phyloP scores from a whole-genome alignment of 2,888 invertebrate genomes.

The Himalopsyche japonica region DNA sequence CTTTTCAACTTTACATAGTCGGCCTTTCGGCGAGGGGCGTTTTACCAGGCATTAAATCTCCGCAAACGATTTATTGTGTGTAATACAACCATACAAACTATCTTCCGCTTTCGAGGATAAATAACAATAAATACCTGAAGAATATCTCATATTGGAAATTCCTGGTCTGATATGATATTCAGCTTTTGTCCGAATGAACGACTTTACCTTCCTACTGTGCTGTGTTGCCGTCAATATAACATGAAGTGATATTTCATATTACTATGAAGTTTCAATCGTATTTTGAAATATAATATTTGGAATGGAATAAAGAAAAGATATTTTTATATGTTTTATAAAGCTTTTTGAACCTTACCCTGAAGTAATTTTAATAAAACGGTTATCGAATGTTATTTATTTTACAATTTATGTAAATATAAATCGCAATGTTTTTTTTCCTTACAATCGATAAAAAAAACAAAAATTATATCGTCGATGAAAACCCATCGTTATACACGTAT shows the following conservation, averaged over 20 bases:
- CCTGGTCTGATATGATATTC: conserved; percentile 26
- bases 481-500: too few species aligned
- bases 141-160: conserved; percentile 23
- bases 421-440: too few species aligned
- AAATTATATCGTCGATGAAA: too few species aligned
- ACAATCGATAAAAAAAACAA: too few species aligned
- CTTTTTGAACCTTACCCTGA: too few species aligned
- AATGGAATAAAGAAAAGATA: too few species aligned
- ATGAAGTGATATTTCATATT: conserved; percentile 3
- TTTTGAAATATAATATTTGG: background rate
- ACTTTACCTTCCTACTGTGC: conserved; percentile 3
- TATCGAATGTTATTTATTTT: too few species aligned
- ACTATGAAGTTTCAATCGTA: background rate
- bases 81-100: conserved; percentile 19
- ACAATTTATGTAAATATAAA: too few species aligned
- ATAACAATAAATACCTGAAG: background rate
- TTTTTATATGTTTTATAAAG: too few species aligned
- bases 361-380: too few species aligned
- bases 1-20: background rate
- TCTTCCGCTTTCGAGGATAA: background rate
- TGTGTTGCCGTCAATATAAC: conserved; percentile 21
- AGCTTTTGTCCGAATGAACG: conserved; percentile 23
- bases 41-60: conserved; percentile 17
- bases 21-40: conserved; percentile 12
- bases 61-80: conserved; percentile 23